Evolutionary conservation across 2,797 vertebrate species (phyloP), one percentile per base, ranked within the genome.

Genomic region (Gymnoscopelus braueri): DNA sequence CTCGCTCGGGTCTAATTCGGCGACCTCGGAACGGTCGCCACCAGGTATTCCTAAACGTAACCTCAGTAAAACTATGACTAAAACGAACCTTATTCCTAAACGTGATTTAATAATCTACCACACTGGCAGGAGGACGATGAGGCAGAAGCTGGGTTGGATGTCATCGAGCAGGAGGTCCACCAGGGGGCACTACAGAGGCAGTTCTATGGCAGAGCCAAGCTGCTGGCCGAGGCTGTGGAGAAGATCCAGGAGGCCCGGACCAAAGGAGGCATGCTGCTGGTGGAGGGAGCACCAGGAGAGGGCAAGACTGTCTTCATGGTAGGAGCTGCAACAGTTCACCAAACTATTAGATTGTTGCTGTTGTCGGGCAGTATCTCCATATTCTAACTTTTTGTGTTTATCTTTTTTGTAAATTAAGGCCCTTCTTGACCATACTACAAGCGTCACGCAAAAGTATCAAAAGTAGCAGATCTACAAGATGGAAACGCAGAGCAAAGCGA

Each of bases 231-330:
- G 0, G 89, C 90, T 0, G 84, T 79, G 13, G 83, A 84, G 50
- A 82, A 82, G 4, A 86, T 95, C 66, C 69, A 75, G 19, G 85
- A 91, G 67, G 67, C 65, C 29, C 83, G 82, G 80, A 55, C n/a
- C 39, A 92, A 89, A 77, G 90, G 81, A 65, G 91, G 93, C 24
- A 58, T 95, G 81, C 79, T 94, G 65, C 78, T 97, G 53, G 90
- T 97, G 75, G 93, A 91, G 0, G 95, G 87, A 3, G 89, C 82
- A 39, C 68, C 93, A 0, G 95, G 96, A 77, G 91, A 95, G 60
- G 96, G 96, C 1, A 97, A 97, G 89, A 96, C 95, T 0, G 85
- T 95, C 58, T 96, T 97, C 81, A 91, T 97, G 96, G 96, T 96
- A 92, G 85, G 50, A 8, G 10, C 48, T 49, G 48, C 10, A 14